Conservation (phyloP, 2,888 invertebrate genomes). For the Lepetodrilus schrolli region DNA sequence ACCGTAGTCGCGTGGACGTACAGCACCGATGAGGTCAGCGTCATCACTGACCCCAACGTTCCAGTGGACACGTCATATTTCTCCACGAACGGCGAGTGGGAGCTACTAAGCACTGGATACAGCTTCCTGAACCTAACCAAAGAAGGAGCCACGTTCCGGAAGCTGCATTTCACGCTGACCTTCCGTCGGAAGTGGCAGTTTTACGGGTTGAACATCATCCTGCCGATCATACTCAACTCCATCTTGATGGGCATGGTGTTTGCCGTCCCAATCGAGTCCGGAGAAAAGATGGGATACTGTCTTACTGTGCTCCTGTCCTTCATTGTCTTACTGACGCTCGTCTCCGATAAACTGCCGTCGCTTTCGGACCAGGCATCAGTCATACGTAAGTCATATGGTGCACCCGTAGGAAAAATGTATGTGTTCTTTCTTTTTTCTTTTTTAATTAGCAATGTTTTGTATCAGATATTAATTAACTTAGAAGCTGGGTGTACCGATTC, state of each 20-base stretch:
- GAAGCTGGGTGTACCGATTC: too few relatives aligned
- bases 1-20: not conserved
- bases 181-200: slow-evolving; percentile 4
- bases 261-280: not conserved
- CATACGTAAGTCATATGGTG: not conserved
- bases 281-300: slow-evolving; percentile 19
- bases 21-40: not conserved
- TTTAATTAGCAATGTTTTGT: too few relatives aligned
- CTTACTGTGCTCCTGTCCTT: slow-evolving; percentile 23
- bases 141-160: not conserved
- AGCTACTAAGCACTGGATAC: not conserved
- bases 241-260: slow-evolving; percentile 8
- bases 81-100: not conserved
- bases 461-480: too few relatives aligned
- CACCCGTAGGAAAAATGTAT: too few relatives aligned
- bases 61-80: not conserved
- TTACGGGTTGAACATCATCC: not conserved
- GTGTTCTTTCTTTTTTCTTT: not conserved
- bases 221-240: slow-evolving; percentile 1
- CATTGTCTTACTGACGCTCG: slow-evolving; percentile 18
- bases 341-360: slow-evolving; percentile 11
- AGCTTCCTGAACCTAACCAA: not conserved
- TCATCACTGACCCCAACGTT: not conserved
- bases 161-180: not conserved
- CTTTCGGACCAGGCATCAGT: slow-evolving; percentile 10